Conservation (phyloP, 2,888 invertebrate species). For the Eristalis tenax region DNA sequence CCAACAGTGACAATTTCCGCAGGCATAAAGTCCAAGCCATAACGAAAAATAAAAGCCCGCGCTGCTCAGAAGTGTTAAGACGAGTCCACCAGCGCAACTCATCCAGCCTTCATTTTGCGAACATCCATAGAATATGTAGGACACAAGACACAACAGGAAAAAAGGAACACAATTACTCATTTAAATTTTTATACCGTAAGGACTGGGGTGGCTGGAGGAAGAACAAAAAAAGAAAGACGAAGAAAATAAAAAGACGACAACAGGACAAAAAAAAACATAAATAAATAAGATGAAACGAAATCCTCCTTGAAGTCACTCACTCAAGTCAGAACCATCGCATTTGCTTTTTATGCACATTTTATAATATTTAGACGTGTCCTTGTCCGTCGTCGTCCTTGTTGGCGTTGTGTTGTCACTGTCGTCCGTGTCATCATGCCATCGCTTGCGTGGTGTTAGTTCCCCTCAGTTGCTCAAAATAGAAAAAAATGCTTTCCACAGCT, state of each 20-base stretch:
- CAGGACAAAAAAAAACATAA: conserved; percentile 12
- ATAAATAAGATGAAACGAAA: conserved; percentile 48
- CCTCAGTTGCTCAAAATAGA: conserved; percentile 1
- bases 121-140: conserved; percentile 18
- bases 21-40: conserved; percentile 49
- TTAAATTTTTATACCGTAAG: conserved; percentile 52
- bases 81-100: neutral
- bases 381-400: conserved; percentile 50
- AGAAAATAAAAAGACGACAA: neutral
- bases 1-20: conserved; percentile 54
- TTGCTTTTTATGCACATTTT: conserved; percentile 66
- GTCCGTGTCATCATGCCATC: conserved; percentile 29
- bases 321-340: conserved; percentile 59
- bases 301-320: conserved; percentile 68
- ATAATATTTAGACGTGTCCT: conserved; percentile 72
- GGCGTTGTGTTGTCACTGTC: conserved; percentile 47
- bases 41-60: conserved; percentile 22
- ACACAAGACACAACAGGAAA: conserved; percentile 6
- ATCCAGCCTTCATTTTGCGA: neutral
- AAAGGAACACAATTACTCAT: conserved; percentile 51
- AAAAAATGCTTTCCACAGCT: conserved; percentile 33
- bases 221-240: neutral
- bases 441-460: conserved; percentile 15
- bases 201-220: conserved; percentile 24
- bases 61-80: neutral